Base-by-base conservation (phyloP, 1,140 invertebrate species). In the Galleria mellonella region DNA sequence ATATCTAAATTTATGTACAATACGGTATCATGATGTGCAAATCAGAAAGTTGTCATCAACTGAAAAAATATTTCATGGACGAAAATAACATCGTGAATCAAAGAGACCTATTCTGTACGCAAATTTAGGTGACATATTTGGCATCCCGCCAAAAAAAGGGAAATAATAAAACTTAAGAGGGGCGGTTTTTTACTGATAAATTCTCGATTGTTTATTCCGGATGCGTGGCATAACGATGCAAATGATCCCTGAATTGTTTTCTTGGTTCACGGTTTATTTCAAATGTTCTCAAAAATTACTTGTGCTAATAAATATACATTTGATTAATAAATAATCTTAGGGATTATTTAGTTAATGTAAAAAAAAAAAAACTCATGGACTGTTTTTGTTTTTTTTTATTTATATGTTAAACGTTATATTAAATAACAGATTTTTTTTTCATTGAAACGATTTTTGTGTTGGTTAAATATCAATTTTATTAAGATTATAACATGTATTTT, bases 81-180 rank as follows among this genome's bases (percentile, higher is more conserved):
- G 30, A 43, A 47, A 50, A 56, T 51, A 41, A 31, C 35, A 41
- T 32, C 47, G 36, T 62, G 43, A 62, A 61, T 53, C 53, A 62
- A 51, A 43, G 30, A 28, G 51, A 33, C 40, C 51, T 57, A 52
- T 62, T 57, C 49, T 42, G 33, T 54, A 40, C 41, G 48, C 39
- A 62, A 62, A 56, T 61, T 56, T 53, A 31, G 54, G 42, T 47
- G 50, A 49, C 52, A 55, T 55, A 62, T 59, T 59, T 59, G 52
- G 55, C 52, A 11, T 12, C 6, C 10, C n/a, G 45, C 47, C 51
- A 54, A 52, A 46, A 44, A 43, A n/a, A n/a, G 35, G 30, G 47
- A 52, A 51, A 17, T 35, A 40, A 61, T 45, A 46, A 47, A 55
- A 55, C 32, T 49, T 36, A 43, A 35, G 28, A 28, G 33, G 47